Evolutionary conservation across 2,888 invertebrate genomes (phyloP).

Genomic region (Ochropleura plecta): DNA sequence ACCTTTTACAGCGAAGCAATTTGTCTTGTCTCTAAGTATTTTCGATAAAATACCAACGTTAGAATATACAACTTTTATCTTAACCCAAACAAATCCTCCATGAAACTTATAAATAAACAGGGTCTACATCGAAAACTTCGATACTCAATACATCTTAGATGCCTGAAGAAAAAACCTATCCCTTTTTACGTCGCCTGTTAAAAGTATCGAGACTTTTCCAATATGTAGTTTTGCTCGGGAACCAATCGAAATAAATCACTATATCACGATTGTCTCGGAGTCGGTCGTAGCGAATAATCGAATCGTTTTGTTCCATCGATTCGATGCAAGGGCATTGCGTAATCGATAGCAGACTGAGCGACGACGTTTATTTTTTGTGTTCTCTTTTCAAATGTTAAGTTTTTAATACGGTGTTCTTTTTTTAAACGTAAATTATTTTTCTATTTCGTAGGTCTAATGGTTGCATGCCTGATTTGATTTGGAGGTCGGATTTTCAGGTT

Average conservation of each 20-base stretch:
- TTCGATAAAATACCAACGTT: conserved; percentile 1
- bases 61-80: conserved; percentile 33
- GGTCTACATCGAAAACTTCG: conserved; percentile 28
- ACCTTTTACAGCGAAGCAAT: not conserved
- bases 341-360: conserved; percentile 62
- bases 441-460: not conserved
- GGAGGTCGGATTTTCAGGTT: not conserved
- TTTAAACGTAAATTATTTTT: not conserved
- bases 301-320: conserved; percentile 64
- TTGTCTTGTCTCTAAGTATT: not conserved
- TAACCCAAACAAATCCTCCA: conserved; percentile 35
- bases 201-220: conserved; percentile 64
- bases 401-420: not conserved
- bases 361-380: conserved; percentile 17
- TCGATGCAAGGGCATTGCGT: conserved; percentile 66
- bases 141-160: conserved; percentile 58
- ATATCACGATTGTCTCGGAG: conserved; percentile 64
- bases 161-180: conserved; percentile 56
- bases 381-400: not conserved
- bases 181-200: conserved; percentile 57
- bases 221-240: conserved; percentile 68
- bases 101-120: conserved; percentile 50
- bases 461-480: not conserved
- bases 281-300: conserved; percentile 66
- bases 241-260: conserved; percentile 71